Evolutionary conservation across 2,888 invertebrate species (phyloP).

Genomic region (Leptopilina syphax): DNA sequence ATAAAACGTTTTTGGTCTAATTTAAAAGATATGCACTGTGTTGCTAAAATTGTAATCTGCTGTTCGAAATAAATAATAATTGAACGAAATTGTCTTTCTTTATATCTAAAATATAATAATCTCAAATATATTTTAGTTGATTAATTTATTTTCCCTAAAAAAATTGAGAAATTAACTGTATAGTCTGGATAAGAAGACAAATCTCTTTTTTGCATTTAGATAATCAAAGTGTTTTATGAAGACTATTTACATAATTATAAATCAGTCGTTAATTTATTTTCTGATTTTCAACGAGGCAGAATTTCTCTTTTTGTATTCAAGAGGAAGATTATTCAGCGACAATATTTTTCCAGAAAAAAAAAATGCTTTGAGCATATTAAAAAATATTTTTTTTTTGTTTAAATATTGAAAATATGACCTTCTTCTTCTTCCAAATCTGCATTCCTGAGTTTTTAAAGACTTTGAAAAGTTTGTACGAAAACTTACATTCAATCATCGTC

Average conservation of each 20-base stretch:
- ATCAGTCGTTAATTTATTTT: slow-evolving; percentile 9
- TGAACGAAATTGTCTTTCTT: background rate
- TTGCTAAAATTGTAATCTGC: slow-evolving; percentile 49
- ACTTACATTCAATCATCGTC: slow-evolving; percentile 66
- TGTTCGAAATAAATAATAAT: slow-evolving; percentile 49
- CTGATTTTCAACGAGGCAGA: slow-evolving; percentile 6
- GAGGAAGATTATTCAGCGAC: background rate
- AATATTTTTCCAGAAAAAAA: background rate
- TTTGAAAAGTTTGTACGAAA: background rate
- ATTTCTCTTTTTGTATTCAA: slow-evolving; percentile 4
- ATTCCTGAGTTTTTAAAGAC: slow-evolving; percentile 8
- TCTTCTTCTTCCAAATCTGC: background rate
- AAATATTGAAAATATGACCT: background rate
- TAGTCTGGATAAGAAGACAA: background rate
- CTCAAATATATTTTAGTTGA: too few species aligned
- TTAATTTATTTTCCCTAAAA: too few species aligned
- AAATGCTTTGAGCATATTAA: background rate
- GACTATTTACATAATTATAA: slow-evolving; percentile 34
- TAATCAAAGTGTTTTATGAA: slow-evolving; percentile 31
- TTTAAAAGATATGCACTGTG: slow-evolving; percentile 42
- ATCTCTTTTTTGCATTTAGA: background rate
- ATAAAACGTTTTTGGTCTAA: background rate
- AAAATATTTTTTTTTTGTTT: slow-evolving; percentile 1
- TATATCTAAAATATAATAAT: background rate
- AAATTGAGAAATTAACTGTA: background rate